Conservation (phyloP, 2,113 vertebrate species). For the Prunella fulvescens region DNA sequence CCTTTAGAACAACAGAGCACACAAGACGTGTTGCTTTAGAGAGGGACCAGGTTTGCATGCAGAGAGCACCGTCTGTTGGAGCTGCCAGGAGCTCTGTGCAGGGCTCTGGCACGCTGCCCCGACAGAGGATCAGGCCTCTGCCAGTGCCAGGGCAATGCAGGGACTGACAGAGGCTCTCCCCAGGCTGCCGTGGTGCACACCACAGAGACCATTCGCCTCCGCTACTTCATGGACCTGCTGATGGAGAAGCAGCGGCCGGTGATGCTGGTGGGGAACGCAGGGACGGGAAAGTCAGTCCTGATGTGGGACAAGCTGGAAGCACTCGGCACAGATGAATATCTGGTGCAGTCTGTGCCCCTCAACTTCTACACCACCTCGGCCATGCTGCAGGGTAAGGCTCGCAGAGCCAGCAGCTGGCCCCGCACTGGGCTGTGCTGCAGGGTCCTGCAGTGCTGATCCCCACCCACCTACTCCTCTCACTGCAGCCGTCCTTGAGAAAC, state of each 20-base stretch:
- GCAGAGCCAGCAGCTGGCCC: background rate
- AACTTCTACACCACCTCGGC: constrained; percentile 82
- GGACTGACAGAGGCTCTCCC: background rate
- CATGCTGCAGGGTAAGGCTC: constrained; percentile 75
- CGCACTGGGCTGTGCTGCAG: rapidly evolving
- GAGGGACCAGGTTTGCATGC: background rate
- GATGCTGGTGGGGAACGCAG: constrained; percentile 79
- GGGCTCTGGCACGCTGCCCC: background rate
- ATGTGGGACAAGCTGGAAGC: constrained; percentile 73
- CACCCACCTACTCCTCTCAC: rapidly evolving
- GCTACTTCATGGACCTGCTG: constrained; percentile 78
- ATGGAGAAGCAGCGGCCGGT: constrained; percentile 70
- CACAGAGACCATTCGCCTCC: constrained; percentile 70
- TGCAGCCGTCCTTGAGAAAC: constrained; percentile 72
- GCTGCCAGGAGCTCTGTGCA: background rate
- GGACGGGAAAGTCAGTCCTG: constrained; percentile 75
- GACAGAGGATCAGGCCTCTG: rapidly evolving
- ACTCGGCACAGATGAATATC: constrained; percentile 56
- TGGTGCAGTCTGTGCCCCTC: constrained; percentile 75
- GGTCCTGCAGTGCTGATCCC: background rate
- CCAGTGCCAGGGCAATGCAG: background rate
- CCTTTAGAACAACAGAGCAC: background rate
- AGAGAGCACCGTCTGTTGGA: rapidly evolving
- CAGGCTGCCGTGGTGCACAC: constrained; percentile 80
- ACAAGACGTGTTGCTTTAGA: background rate